Conservation (phyloP, 2,888 invertebrate species). For the Hoplodrina ambigua region DNA sequence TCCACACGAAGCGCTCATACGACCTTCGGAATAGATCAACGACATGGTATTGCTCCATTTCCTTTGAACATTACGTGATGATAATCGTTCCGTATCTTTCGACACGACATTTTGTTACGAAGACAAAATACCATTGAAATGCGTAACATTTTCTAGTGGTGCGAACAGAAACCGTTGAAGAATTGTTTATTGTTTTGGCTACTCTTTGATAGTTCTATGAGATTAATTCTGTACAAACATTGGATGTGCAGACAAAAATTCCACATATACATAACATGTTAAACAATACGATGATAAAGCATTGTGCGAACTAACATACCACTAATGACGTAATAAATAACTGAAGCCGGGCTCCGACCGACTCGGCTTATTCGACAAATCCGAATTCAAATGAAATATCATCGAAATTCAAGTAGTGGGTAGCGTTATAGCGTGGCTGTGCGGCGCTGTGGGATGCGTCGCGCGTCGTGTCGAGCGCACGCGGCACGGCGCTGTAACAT, state of each 20-base stretch:
- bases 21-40: constrained; percentile 55
- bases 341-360: constrained; percentile 34
- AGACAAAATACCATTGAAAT: constrained; percentile 47
- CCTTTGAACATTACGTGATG: constrained; percentile 48
- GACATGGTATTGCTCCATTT: constrained; percentile 58
- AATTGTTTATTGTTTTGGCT: constrained; percentile 36
- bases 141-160: constrained; percentile 29
- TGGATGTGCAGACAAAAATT: constrained; percentile 45
- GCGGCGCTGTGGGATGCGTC: constrained; percentile 5
- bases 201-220: constrained; percentile 24
- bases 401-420: constrained; percentile 53
- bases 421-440: constrained; percentile 3
- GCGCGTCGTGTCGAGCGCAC: constrained; percentile 39
- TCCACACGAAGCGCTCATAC: constrained; percentile 21
- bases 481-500: constrained; percentile 53
- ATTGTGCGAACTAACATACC: constrained; percentile 53
- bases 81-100: constrained; percentile 48
- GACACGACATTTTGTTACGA: constrained; percentile 45
- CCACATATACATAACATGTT: constrained; percentile 37
- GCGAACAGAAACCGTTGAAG: constrained; percentile 16
- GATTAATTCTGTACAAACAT: constrained; percentile 47
- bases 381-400: constrained; percentile 64
- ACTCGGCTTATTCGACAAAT: constrained; percentile 58
- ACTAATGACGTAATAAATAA: constrained; percentile 65
- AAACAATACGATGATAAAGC: constrained; percentile 56